Evolutionary conservation across 1,140 invertebrate genomes (phyloP).

Genomic region (Liolophura sinensis): DNA sequence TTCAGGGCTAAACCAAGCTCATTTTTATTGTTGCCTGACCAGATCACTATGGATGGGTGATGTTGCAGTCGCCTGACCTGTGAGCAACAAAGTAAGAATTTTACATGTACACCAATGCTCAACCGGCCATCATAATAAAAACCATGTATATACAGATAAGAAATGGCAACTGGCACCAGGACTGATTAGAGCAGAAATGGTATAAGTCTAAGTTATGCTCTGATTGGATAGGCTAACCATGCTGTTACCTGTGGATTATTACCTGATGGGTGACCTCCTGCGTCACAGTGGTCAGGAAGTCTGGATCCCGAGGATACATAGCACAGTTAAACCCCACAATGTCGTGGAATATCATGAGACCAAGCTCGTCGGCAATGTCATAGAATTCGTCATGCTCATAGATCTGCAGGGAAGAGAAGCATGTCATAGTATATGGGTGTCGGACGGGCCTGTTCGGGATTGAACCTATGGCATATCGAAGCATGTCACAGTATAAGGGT

Average conservation of each 20-base stretch:
- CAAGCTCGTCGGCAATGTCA: slow-evolving; percentile 62
- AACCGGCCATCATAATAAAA: background rate
- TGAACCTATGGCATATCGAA: no score
- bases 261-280: slow-evolving; percentile 79
- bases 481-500: no score
- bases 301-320: slow-evolving; percentile 80
- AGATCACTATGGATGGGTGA: slow-evolving; percentile 86
- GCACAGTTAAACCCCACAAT: slow-evolving; percentile 91
- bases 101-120: background rate
- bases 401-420: slow-evolving; percentile 60
- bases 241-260: slow-evolving; percentile 4
- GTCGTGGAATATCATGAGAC: slow-evolving; percentile 60
- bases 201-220: background rate
- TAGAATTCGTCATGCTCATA: slow-evolving; percentile 93
- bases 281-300: slow-evolving; percentile 73
- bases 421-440: no score
- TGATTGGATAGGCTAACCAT: background rate
- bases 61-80: slow-evolving; percentile 77
- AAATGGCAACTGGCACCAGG: background rate
- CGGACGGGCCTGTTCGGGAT: no score
- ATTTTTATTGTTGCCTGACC: slow-evolving; percentile 97
- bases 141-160: background rate
- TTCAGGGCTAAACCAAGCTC: slow-evolving; percentile 84
- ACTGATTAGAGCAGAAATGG: background rate
- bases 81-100: slow-evolving; percentile 6